These are phyloP conservation scores for Abrostola tripartita DNA, from an alignment of 2,888 invertebrate species.

Conservation along the genomic window DNA sequence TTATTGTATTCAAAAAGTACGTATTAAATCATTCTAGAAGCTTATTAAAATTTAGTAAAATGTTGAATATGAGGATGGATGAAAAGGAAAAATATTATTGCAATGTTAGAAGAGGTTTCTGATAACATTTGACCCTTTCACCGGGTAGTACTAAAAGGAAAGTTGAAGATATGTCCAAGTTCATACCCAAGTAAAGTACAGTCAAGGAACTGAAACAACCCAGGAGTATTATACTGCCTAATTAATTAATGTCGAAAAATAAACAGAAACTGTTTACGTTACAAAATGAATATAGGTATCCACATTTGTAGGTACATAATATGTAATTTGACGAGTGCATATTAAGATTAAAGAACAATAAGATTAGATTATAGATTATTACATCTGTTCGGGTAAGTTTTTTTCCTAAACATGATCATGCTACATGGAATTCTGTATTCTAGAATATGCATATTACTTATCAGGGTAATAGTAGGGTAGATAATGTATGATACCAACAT, in stretches of 20 bases:
- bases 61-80: conserved; percentile 13
- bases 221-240: background rate
- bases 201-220: conserved; percentile 4
- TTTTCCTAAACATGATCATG: no score
- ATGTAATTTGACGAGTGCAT: no score
- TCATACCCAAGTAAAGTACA: conserved; percentile 5
- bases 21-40: conserved; percentile 17
- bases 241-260: background rate
- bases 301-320: no score
- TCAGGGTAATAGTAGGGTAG: no score
- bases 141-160: conserved; percentile 12
- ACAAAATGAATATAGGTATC: no score
- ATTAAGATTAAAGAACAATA: no score
- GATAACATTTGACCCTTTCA: conserved; percentile 28
- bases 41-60: conserved; percentile 3
- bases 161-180: conserved; percentile 14
- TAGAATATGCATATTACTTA: no score
- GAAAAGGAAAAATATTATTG: conserved; percentile 13
- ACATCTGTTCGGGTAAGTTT: no score
- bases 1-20: conserved; percentile 8
- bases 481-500: no score
- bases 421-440: no score
- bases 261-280: background rate
- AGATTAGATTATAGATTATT: no score
- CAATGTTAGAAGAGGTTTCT: conserved; percentile 9